These are phyloP conservation scores for Pollenia labialis DNA, from an alignment of 2,888 invertebrate species.

Conservation along the genomic window DNA sequence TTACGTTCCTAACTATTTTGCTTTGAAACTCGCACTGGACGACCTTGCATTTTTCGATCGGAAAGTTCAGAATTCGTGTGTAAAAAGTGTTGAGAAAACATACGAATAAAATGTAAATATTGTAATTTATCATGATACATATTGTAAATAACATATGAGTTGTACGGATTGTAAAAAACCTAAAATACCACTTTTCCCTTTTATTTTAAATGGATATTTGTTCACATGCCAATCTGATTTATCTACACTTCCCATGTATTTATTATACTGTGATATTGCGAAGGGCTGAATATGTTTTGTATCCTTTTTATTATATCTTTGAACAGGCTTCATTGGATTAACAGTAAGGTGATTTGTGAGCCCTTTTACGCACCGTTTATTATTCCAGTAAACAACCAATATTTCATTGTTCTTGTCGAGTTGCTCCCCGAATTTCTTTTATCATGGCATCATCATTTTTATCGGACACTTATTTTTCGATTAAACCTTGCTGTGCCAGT, in stretches of 20 bases:
- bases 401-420: constrained; percentile 7
- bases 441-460: not conserved
- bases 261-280: constrained; percentile 1
- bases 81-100: too few species aligned
- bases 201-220: not conserved
- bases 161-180: too few species aligned
- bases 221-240: constrained; percentile 12
- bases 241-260: constrained; percentile 7
- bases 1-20: too few species aligned
- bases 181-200: not conserved
- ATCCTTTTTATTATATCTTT: constrained; percentile 9
- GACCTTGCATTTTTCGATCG: too few species aligned
- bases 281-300: too few species aligned
- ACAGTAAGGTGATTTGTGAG: not conserved
- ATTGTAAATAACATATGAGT: too few species aligned
- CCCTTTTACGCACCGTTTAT: not conserved
- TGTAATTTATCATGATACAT: too few species aligned
- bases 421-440: not conserved
- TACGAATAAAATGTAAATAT: too few species aligned
- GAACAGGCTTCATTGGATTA: not conserved
- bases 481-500: constrained; percentile 13
- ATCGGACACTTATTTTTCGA: constrained; percentile 7
- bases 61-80: too few species aligned
- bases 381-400: not conserved
- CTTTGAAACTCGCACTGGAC: too few species aligned